Evolutionary conservation across 2,797 vertebrate genomes (phyloP).

Genomic region (Microctenopoma stevenorrisi): DNA sequence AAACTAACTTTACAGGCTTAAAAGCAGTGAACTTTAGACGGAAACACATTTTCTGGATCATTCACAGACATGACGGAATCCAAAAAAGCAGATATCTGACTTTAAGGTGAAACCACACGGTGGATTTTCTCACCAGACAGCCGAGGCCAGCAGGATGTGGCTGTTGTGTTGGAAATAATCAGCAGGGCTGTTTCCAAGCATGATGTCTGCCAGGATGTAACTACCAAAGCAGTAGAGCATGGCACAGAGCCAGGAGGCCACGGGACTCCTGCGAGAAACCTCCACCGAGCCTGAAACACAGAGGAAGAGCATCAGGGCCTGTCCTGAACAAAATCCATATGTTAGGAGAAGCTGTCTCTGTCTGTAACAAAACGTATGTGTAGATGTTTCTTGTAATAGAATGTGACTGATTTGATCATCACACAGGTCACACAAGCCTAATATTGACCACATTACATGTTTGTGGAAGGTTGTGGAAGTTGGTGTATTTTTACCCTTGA

Average conservation of each 20-base stretch:
- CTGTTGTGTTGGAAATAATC: conserved; percentile 95
- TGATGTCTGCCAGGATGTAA: conserved; percentile 93
- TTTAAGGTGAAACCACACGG: background rate
- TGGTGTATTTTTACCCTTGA: no score
- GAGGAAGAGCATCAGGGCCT: background rate
- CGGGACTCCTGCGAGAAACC: conserved; percentile 92
- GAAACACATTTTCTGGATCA: no score
- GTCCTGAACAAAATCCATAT: background rate
- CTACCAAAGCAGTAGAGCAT: conserved; percentile 99
- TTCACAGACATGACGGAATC: no score
- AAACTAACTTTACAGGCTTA: no score
- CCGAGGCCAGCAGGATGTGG: conserved; percentile 93
- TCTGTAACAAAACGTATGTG: background rate
- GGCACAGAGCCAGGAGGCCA: conserved; percentile 96
- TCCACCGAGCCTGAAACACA: conserved; percentile 85
- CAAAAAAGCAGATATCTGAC: no score
- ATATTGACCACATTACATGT: no score
- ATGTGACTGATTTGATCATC: no score
- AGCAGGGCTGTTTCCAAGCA: conserved; percentile 91
- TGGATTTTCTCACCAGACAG: conserved; percentile 89
- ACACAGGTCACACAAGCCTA: no score
- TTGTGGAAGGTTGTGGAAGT: no score
- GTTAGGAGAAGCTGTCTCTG: background rate
- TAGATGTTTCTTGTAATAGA: no score
- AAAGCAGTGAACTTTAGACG: no score